Conservation (phyloP, 64 coral and sea anemone genomes). For the Porites australiensis region DNA sequence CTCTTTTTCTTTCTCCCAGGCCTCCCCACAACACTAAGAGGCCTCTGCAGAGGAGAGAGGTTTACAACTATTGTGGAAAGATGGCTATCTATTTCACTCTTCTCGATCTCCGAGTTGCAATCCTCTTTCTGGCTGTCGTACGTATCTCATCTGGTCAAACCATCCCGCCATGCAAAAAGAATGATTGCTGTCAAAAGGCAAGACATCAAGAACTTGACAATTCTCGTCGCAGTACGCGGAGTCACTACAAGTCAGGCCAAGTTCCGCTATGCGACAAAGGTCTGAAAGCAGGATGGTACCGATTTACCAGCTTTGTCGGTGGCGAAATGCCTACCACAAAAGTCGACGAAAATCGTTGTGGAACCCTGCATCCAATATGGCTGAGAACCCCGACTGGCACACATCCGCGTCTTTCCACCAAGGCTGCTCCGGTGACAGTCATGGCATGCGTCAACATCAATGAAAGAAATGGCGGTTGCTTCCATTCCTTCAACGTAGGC, state of each 20-base stretch:
- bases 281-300: constrained; percentile 54
- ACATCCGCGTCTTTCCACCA: background rate
- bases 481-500: background rate
- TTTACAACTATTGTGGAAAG: too few species aligned
- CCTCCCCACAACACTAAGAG: too few species aligned
- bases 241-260: background rate
- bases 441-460: constrained; percentile 1
- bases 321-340: constrained; percentile 54
- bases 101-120: background rate
- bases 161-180: background rate
- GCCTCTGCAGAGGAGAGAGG: too few species aligned
- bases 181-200: background rate
- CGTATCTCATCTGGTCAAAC: background rate
- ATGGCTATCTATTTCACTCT: too few species aligned
- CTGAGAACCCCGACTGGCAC: constrained; percentile 25
- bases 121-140: background rate
- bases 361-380: constrained; percentile 66
- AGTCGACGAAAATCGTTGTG: constrained; percentile 6
- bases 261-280: constrained; percentile 26
- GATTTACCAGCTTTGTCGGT: constrained; percentile 41
- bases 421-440: background rate
- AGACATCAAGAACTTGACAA: background rate
- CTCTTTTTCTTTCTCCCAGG: too few species aligned
- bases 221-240: background rate
- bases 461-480: background rate